phyloP scores from a whole-genome alignment of 1,140 invertebrate genomes.

The Diuraphis noxia region DNA sequence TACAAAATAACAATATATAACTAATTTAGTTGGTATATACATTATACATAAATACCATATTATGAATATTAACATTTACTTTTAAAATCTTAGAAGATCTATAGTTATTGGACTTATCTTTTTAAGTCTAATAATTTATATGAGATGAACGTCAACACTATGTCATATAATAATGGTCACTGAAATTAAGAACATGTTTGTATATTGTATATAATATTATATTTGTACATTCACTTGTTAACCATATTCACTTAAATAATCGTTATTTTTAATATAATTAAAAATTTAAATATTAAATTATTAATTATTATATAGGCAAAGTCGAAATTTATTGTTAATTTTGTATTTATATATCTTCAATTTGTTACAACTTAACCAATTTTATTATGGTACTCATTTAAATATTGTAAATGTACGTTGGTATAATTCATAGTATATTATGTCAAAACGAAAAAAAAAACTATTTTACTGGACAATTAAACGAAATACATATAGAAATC shows the following conservation, averaged over 20 bases:
- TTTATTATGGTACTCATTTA: neutral
- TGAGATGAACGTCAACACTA: neutral
- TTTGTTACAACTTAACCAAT: constrained; percentile 16
- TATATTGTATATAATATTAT: neutral
- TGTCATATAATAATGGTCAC: neutral
- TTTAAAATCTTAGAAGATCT: neutral
- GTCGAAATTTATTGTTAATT: constrained; percentile 10
- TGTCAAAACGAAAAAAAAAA: neutral
- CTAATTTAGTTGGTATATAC: too few relatives aligned
- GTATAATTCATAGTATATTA: neutral
- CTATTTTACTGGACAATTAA: neutral
- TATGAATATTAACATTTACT: neutral
- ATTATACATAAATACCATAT: neutral
- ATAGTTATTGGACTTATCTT: too few relatives aligned
- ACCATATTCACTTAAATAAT: constrained; percentile 23
- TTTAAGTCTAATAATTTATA: neutral
- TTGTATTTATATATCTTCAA: constrained; percentile 8
- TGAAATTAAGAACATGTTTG: neutral
- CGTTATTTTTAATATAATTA: constrained; percentile 4
- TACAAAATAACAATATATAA: neutral
- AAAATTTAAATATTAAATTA: neutral
- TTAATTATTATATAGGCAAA: neutral
- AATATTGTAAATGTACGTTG: neutral
- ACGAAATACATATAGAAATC: neutral
- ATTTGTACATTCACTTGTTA: constrained; percentile 25